Base-by-base conservation (phyloP, 2,797 vertebrate genomes). In the Gallinago nigripennis region DNA sequence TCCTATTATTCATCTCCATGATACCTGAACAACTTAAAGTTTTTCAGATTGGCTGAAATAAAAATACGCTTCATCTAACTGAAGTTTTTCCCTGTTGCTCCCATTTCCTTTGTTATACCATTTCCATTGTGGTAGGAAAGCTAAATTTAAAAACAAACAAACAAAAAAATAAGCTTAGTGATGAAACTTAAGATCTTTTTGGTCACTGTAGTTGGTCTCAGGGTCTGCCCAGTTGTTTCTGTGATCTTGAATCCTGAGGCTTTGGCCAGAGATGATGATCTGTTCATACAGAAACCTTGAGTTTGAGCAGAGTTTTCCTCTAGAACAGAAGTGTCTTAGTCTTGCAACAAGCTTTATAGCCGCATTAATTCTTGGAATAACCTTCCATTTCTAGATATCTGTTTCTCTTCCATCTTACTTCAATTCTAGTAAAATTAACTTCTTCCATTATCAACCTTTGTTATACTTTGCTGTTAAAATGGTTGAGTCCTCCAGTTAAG, bases 1-100 rank as follows among this genome's bases (percentile, higher is more conserved):
- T 60, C 18, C 13, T 31, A 0, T 48, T 63, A 16, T 28, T 69
- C 1, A n/a, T 43, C n/a, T 35, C 41, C 0, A 0, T 78, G 50
- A 24, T 84, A 58, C 6, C 35, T 63, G n/a, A 25, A 6, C 16
- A 53, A 63, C 33, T 28, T 79, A 39, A 53, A 89, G 11, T 12
- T 58, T 86, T 76, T 50, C 20, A 35, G 9, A 8, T n/a, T 82
- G 25, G 3, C 20, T 87, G 25, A 25, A 57, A 37, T 20, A 68
- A 60, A 79, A 85, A 65, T 31, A 15, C 8, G 1, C 30, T 89
- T 71, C 9, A 19, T 39, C 24, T 70, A 51, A 71, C 25, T 16
- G 24, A n/a, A 21, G 17, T 63, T 72, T 93, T 28, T 91, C 46
- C 33, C 7, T 33, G 11, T 50, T 83, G 17, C 12, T 79, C 5